Conservation (phyloP, 2,888 invertebrate genomes). For the Barypeithes pellucidus region DNA sequence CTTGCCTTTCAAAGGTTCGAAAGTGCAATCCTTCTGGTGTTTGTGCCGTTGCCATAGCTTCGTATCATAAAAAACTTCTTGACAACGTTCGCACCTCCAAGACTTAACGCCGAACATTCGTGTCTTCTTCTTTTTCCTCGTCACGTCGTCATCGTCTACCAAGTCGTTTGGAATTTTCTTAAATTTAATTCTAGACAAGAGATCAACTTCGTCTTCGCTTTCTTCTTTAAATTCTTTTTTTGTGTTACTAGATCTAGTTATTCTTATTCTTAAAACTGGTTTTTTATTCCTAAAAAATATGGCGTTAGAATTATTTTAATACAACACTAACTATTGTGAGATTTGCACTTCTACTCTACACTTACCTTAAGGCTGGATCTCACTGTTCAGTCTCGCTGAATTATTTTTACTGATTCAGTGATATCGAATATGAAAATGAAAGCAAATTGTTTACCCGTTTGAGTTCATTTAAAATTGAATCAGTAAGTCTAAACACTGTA, state of each 20-base stretch:
- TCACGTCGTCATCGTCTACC: neutral
- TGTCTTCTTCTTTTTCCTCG: slow-evolving; percentile 16
- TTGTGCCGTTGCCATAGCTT: slow-evolving; percentile 32
- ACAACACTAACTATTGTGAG: neutral
- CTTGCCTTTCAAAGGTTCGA: slow-evolving; percentile 7
- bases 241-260: slow-evolving; percentile 29
- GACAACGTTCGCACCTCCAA: slow-evolving; percentile 29
- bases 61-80: slow-evolving; percentile 28
- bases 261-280: slow-evolving; percentile 7
- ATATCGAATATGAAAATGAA: no score
- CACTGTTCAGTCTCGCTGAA: no score
- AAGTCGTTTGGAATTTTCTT: neutral
- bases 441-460: no score
- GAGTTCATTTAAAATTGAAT: no score
- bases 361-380: neutral
- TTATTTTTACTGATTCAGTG: no score
- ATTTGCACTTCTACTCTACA: neutral
- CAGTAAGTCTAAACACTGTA: no score
- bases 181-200: slow-evolving; percentile 18
- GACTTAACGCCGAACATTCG: slow-evolving; percentile 9
- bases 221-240: slow-evolving; percentile 23
- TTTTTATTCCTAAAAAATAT: slow-evolving; percentile 1
- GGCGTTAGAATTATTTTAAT: neutral
- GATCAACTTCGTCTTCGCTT: slow-evolving; percentile 32
- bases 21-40: slow-evolving; percentile 15